phyloP scores from a whole-genome alignment of 2,797 vertebrate genomes.

The Catamblyrhynchus diadema region DNA sequence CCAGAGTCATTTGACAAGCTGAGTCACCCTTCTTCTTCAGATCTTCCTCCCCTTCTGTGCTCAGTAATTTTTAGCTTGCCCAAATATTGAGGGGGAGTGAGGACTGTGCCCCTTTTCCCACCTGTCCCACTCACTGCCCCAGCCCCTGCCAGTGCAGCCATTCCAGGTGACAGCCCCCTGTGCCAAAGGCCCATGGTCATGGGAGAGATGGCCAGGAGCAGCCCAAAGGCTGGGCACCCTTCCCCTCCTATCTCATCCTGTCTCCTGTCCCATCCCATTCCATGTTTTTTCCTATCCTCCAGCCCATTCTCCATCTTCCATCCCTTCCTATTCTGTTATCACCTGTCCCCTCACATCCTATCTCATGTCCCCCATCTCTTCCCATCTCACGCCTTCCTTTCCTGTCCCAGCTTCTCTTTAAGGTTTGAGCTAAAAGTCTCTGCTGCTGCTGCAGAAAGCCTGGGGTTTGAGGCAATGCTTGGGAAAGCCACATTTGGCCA shows the following conservation, averaged over 20 bases:
- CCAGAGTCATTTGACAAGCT: not conserved
- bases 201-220: not conserved
- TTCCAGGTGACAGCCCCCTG: not conserved
- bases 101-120: not conserved
- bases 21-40: not conserved
- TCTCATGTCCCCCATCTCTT: not conserved
- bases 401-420: not conserved
- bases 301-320: not conserved
- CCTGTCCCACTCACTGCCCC: not conserved
- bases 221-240: not conserved
- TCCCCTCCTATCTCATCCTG: not conserved
- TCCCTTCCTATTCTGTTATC: not conserved
- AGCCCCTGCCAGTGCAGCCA: not conserved
- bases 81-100: not conserved
- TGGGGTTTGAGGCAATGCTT: not conserved
- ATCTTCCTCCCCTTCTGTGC: not conserved
- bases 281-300: not conserved
- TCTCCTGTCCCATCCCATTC: not conserved
- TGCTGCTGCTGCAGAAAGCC: not conserved
- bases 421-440: not conserved
- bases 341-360: not conserved
- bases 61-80: not conserved
- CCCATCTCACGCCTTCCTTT: not conserved
- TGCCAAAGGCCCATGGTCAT: not conserved
- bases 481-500: not conserved